These are phyloP conservation scores for Noctua janthe DNA, from an alignment of 2,888 invertebrate genomes.

Conservation along the genomic window DNA sequence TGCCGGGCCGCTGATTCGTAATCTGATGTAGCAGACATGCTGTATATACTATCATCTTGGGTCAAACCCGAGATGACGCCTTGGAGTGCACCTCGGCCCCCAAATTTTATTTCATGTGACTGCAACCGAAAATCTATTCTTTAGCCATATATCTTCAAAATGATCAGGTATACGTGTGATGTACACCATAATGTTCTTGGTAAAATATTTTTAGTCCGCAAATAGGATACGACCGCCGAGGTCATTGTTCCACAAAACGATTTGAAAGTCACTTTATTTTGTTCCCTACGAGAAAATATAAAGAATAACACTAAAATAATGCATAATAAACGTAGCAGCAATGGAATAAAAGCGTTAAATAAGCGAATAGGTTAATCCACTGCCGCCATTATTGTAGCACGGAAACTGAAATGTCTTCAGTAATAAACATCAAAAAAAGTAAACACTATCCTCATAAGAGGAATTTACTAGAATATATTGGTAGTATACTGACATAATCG, in stretches of 20 bases:
- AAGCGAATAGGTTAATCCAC: conserved; percentile 88
- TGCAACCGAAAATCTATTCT: conserved; percentile 88
- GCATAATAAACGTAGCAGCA: conserved; percentile 68
- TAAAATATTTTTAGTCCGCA: conserved; percentile 88
- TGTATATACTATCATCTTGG: conserved; percentile 90
- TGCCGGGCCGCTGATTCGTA: conserved; percentile 89
- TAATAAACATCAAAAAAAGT: conserved; percentile 89
- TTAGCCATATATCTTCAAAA: conserved; percentile 84
- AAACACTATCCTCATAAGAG: conserved; percentile 84
- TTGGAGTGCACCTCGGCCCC: conserved; percentile 87
- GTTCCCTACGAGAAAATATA: conserved; percentile 84
- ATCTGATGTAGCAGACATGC: conserved; percentile 90
- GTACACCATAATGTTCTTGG: conserved; percentile 84
- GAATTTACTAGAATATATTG: conserved; percentile 64
- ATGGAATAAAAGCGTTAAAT: conserved; percentile 78
- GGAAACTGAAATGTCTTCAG: conserved; percentile 87
- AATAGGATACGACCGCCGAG: conserved; percentile 87
- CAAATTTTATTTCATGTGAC: conserved; percentile 87
- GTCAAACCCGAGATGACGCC: conserved; percentile 89
- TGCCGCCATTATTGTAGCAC: conserved; percentile 90
- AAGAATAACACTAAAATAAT: conserved; percentile 78
- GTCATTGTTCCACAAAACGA: conserved; percentile 88
- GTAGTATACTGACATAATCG: conserved; percentile 54
- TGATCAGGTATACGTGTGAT: conserved; percentile 76
- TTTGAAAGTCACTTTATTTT: conserved; percentile 81